Percentiles rank a stretch among this genome's conserved stretches.
phyloP scores from a whole-genome alignment of 2,113 vertebrate genomes.

The Albula glossodonta region DNA sequence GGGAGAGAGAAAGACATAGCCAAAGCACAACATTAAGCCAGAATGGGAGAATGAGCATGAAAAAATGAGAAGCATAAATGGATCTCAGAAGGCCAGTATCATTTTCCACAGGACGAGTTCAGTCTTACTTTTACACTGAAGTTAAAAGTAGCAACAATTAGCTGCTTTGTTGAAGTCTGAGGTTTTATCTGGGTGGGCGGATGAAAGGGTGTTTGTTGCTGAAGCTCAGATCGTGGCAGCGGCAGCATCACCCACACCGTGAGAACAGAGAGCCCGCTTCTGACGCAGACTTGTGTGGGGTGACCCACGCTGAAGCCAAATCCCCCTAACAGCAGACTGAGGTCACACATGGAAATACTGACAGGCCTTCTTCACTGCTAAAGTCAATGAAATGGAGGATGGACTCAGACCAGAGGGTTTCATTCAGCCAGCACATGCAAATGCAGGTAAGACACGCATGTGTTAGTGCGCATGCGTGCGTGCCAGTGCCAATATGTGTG shows the following conservation, averaged over 20 bases:
- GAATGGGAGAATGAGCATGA: background rate
- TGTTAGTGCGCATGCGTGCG: too few species aligned
- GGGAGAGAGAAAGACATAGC: conserved; percentile 27
- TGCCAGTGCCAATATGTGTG: too few species aligned
- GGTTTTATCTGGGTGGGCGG: background rate
- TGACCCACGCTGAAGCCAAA: background rate
- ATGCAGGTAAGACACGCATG: background rate
- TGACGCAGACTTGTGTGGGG: background rate
- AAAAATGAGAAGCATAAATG: background rate
- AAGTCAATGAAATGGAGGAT: background rate
- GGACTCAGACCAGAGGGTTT: background rate
- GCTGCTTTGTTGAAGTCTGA: background rate
- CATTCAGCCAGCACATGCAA: background rate
- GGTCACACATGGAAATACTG: background rate
- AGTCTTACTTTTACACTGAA: too few species aligned
- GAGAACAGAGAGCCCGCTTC: background rate
- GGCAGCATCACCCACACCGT: background rate
- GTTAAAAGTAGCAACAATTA: background rate
- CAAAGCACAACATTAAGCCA: background rate
- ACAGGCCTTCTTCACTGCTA: background rate
- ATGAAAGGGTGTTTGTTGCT: background rate
- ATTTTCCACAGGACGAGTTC: background rate
- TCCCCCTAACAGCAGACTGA: background rate
- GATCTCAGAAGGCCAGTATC: background rate
- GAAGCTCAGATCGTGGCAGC: background rate